These are phyloP conservation scores for Orthosia gracilis DNA, from an alignment of 2,888 invertebrate species.

Conservation along the genomic window DNA sequence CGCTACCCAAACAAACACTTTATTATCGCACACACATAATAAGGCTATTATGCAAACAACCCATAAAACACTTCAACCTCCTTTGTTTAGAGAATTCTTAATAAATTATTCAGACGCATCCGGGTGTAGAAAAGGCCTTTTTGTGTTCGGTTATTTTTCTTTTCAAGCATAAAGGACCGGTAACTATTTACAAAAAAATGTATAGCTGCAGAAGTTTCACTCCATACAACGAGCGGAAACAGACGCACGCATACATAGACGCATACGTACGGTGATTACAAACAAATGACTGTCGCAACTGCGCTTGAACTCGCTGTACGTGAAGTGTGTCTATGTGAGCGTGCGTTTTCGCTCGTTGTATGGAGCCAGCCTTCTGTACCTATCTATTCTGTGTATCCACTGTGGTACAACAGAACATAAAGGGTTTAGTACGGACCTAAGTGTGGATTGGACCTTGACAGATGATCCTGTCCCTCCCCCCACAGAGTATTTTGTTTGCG, in stretches of 20 bases:
- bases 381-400: constrained; percentile 28
- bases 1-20: constrained; percentile 48
- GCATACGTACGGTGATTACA: too few relatives aligned
- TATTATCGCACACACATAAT: constrained; percentile 61
- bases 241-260: background rate
- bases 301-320: background rate
- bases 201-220: background rate
- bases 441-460: constrained; percentile 71
- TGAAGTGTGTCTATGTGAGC: background rate
- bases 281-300: background rate
- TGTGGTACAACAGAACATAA: constrained; percentile 66
- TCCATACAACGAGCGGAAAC: background rate
- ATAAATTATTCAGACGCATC: constrained; percentile 81
- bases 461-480: constrained; percentile 65
- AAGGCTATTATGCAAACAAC: constrained; percentile 65
- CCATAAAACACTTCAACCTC: constrained; percentile 73
- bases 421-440: constrained; percentile 74
- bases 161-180: constrained; percentile 69
- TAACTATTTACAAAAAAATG: constrained; percentile 67
- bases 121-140: constrained; percentile 79
- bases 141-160: constrained; percentile 79
- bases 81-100: constrained; percentile 77
- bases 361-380: constrained; percentile 9
- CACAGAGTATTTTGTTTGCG: constrained; percentile 49
- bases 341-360: background rate